A percentile compares a stretch with the other conserved stretches of the same genome.
Evolutionary conservation across 2,797 vertebrate genomes (phyloP).

Genomic region (Sebastiscus tertius): DNA sequence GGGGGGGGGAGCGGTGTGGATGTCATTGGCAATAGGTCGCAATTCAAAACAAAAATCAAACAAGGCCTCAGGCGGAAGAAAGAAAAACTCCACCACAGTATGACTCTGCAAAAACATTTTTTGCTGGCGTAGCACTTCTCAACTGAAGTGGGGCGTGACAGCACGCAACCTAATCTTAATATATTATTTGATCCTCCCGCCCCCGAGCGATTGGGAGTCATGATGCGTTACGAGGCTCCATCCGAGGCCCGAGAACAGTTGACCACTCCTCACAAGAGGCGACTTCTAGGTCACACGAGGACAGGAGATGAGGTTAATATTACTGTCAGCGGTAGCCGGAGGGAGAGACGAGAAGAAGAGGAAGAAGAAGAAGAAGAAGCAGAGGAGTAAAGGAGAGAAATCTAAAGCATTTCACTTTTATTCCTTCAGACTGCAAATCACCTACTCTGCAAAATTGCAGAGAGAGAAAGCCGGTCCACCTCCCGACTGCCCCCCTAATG

Average conservation of each 20-base stretch:
- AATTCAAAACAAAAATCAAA: conserved; percentile 66
- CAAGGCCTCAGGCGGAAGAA: conserved; percentile 23
- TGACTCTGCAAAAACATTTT: conserved; percentile 57
- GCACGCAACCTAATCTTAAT: conserved; percentile 63
- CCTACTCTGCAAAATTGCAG: conserved; percentile 52
- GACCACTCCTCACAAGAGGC: conserved; percentile 55
- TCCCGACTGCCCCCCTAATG: conserved; percentile 51
- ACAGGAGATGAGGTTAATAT: conserved; percentile 52
- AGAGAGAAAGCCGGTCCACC: conserved; percentile 24
- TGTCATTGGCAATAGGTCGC: conserved; percentile 48
- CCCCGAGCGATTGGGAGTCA: conserved; percentile 41
- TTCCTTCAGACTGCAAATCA: conserved; percentile 47
- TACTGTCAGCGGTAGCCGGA: conserved; percentile 28
- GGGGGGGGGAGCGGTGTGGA: conserved; percentile 13
- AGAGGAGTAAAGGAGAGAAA: conserved; percentile 9
- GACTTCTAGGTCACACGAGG: conserved; percentile 59
- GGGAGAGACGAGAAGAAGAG: conserved; percentile 3
- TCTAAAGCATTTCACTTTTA: conserved; percentile 25
- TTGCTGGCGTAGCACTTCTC: conserved; percentile 54
- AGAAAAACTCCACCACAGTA: conserved; percentile 16
- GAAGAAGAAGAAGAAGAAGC: not conserved
- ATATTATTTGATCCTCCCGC: conserved; percentile 63
- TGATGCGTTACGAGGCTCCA: conserved; percentile 59
- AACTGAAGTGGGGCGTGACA: conserved; percentile 54
- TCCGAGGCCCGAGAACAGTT: conserved; percentile 49